These are phyloP conservation scores for Centropristis striata DNA, from an alignment of 2,113 vertebrate genomes.

Conservation along the genomic window DNA sequence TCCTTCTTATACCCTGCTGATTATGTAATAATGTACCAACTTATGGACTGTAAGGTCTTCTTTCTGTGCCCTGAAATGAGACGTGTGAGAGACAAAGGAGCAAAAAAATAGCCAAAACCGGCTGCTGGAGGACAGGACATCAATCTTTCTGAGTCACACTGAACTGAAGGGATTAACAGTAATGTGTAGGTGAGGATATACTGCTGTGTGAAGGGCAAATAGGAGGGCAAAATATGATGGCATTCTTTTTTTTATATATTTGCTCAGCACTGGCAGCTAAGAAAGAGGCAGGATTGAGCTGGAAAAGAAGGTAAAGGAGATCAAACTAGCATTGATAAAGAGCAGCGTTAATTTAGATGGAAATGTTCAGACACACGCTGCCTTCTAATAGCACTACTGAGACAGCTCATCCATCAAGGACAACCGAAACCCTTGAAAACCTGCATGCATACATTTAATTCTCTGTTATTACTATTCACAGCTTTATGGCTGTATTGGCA, in stretches of 20 bases:
- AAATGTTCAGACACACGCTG: conserved; percentile 11
- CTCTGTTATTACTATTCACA: background rate
- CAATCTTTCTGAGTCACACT: background rate
- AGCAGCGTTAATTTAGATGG: conserved; percentile 8
- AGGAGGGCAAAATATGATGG: background rate
- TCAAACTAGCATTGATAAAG: conserved; percentile 6
- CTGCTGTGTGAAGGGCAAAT: background rate
- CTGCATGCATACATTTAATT: background rate
- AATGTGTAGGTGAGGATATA: background rate
- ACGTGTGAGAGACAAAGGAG: background rate
- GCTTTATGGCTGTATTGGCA: background rate
- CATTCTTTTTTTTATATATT: conserved; percentile 1
- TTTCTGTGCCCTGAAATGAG: background rate
- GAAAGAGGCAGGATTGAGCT: background rate
- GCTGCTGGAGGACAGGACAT: background rate
- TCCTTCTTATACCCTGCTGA: background rate
- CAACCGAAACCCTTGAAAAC: conserved; percentile 3
- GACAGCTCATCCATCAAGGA: conserved; percentile 10
- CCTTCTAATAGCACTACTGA: background rate
- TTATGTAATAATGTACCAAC: conserved; percentile 11
- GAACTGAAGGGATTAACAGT: background rate
- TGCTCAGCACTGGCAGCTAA: background rate
- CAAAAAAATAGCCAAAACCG: background rate
- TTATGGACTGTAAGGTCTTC: background rate
- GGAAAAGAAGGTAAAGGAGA: background rate